Evolutionary conservation across 2,888 invertebrate genomes (phyloP).

Genomic region (Tetropium fuscum): DNA sequence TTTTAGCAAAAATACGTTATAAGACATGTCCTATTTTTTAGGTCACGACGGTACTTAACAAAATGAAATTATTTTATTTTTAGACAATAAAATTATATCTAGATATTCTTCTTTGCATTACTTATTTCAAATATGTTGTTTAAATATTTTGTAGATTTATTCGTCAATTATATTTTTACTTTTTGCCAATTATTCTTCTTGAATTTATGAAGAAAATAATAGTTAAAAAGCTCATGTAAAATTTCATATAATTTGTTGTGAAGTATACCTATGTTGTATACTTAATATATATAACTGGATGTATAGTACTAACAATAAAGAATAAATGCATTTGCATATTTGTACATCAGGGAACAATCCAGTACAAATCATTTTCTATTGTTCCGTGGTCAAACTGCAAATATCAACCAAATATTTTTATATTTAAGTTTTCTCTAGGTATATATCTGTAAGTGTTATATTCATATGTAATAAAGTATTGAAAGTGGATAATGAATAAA

Average conservation of each 20-base stretch:
- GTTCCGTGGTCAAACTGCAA: constrained; percentile 49
- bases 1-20: too few relatives aligned
- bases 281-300: constrained; percentile 41
- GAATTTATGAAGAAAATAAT: too few relatives aligned
- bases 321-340: constrained; percentile 41
- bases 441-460: constrained; percentile 30
- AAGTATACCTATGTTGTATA: constrained; percentile 9
- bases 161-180: too few relatives aligned
- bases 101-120: too few relatives aligned
- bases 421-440: constrained; percentile 50
- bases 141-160: too few relatives aligned
- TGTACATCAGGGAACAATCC: constrained; percentile 54
- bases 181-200: too few relatives aligned
- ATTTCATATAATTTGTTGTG: constrained; percentile 16
- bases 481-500: constrained; percentile 30
- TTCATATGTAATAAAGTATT: constrained; percentile 29
- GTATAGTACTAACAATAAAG: constrained; percentile 49
- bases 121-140: too few relatives aligned
- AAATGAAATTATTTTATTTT: too few relatives aligned
- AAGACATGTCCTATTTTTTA: too few relatives aligned
- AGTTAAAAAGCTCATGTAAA: too few relatives aligned
- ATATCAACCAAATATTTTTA: constrained; percentile 62
- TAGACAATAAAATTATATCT: too few relatives aligned
- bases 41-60: too few relatives aligned
- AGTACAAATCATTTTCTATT: constrained; percentile 55